A percentile compares a stretch with the other conserved stretches of the same genome.
Evolutionary conservation across 2,888 invertebrate species (phyloP).

Genomic region (Melinopterus prodromus): DNA sequence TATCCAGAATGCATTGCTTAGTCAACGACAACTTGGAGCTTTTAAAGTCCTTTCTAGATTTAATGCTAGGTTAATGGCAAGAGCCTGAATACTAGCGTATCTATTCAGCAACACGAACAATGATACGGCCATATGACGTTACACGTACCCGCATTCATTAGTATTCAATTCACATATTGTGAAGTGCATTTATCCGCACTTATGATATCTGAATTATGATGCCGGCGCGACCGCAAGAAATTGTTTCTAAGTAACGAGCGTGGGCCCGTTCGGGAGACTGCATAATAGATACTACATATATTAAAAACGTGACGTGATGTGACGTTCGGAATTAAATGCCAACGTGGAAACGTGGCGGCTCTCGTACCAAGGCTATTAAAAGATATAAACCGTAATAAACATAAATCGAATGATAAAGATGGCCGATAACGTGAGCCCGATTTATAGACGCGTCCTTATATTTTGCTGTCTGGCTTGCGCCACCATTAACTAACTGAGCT

Average conservation of each 20-base stretch:
- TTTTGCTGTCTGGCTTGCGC: neutral
- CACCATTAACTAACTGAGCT: neutral
- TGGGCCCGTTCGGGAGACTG: neutral
- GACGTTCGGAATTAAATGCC: neutral
- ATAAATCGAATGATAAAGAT: neutral
- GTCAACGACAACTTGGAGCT: neutral
- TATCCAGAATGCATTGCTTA: no score
- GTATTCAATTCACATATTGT: neutral
- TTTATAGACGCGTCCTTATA: neutral
- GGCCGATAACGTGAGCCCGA: neutral
- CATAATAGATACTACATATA: neutral
- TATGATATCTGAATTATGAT: neutral
- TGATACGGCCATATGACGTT: neutral
- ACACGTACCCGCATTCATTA: neutral
- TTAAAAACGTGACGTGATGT: slow-evolving; percentile 4
- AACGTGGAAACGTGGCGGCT: slow-evolving; percentile 4
- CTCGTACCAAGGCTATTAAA: neutral
- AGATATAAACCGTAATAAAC: slow-evolving; percentile 4
- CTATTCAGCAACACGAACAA: neutral
- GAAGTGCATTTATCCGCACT: slow-evolving; percentile 4
- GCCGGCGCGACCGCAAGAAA: neutral
- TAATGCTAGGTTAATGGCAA: neutral
- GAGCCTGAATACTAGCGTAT: neutral
- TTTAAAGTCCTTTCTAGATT: neutral
- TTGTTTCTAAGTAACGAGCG: slow-evolving; percentile 4